Base-by-base conservation (phyloP, 2,888 invertebrate genomes). In the Toxonevra muliebris region DNA sequence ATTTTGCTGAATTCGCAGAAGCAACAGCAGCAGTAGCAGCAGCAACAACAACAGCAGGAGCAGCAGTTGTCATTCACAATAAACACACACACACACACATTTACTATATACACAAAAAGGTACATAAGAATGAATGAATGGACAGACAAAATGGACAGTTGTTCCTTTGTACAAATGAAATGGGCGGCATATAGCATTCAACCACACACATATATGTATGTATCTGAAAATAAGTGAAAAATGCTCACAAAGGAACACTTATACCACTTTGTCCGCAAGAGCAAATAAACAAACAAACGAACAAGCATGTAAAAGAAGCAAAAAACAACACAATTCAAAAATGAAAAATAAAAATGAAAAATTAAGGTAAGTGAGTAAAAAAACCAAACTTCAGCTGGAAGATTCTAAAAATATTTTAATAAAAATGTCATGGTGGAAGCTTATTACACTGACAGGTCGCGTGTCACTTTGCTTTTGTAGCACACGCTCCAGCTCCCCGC, bases 371-470 rank as follows among this genome's bases (percentile, higher is more conserved):
- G n/a, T 48, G 40, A 43, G 54, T 62, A 42, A 59, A 52, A 50
- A 55, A 61, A 62, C n/a, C 40, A 61, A 57, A 61, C 4, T 43
- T 17, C n/a, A 57, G 62, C 64, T n/a, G 30, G 45, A 43, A 48
- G 20, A 41, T 12, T 52, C 13, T 71, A 73, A 76, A 77, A 79
- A 77, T 78, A 77, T 80, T 80, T 80, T 81, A 80, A 80, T 80
- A 81, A 80, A 81, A 80, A 78, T 79, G 80, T 81, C 80, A 77
- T 61, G 59, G 61, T 15, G 40, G 68, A 19, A 58, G 76, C 76
- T 79, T 77, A 76, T 77, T 72, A 70, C 76, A 75, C 65, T 74
- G 78, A 77, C 79, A 78, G 78, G 76, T 79, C 77, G 77, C 80
- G 77, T 79, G 79, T 77, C 79, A 75, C 55, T 15, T 48, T 15